Evolutionary conservation across 2,113 vertebrate genomes (phyloP).

Genomic region (Psettodes erumei): DNA sequence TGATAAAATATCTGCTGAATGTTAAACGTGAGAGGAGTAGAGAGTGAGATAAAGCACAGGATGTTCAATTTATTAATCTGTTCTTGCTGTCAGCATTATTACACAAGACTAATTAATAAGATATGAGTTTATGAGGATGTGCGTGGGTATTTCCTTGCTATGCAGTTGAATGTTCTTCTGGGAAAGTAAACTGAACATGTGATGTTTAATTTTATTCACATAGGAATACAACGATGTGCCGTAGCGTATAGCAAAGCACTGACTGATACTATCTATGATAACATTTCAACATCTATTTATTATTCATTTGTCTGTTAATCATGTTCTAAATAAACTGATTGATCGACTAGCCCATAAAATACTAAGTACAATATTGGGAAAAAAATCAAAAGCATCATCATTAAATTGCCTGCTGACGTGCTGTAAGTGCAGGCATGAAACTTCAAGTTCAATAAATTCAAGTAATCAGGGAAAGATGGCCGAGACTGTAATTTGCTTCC

Average conservation of each 20-base stretch:
- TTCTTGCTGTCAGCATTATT: constrained; percentile 16
- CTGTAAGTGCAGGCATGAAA: background rate
- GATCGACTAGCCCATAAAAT: background rate
- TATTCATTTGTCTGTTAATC: background rate
- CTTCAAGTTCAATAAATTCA: background rate
- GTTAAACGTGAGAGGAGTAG: constrained; percentile 27
- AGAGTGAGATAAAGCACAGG: background rate
- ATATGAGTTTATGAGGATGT: background rate
- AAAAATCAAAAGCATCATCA: too few species aligned
- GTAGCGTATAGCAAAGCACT: background rate
- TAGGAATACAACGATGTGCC: background rate
- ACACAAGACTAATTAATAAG: constrained; percentile 28
- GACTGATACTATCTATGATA: background rate
- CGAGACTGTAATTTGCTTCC: background rate
- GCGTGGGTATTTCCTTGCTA: constrained; percentile 11
- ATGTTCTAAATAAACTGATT: background rate
- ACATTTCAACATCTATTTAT: background rate
- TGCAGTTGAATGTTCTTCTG: background rate
- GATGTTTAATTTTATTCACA: background rate
- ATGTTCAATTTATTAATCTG: constrained; percentile 28
- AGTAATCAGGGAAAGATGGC: background rate
- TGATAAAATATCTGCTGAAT: constrained; percentile 66
- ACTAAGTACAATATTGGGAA: too few species aligned
- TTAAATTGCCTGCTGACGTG: background rate
- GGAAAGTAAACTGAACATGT: background rate